These are phyloP conservation scores for Caenorhabditis zanzibari DNA, from an alignment of 2,888 invertebrate species.

Conservation along the genomic window DNA sequence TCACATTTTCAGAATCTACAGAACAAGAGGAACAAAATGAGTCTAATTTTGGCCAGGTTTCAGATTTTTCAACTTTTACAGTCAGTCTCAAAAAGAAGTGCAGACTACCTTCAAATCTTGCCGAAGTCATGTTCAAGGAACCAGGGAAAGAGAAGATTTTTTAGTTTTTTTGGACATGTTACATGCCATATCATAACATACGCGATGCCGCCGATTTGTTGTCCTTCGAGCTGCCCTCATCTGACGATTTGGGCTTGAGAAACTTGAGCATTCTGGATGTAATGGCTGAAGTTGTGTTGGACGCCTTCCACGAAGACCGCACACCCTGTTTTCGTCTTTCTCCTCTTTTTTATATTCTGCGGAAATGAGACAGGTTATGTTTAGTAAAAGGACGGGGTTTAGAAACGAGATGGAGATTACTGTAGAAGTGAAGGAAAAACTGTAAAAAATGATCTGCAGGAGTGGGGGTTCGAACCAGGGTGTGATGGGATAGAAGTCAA, in stretches of 20 bases:
- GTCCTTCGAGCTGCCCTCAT: slow-evolving; percentile 75
- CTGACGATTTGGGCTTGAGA: slow-evolving; percentile 76
- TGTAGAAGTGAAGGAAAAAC: neutral
- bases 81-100: no score
- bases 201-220: slow-evolving; percentile 73
- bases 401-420: neutral
- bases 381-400: neutral
- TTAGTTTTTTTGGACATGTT: slow-evolving; percentile 10
- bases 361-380: neutral
- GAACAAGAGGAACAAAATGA: no score
- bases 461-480: neutral
- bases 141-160: neutral
- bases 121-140: no score
- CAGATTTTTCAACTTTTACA: no score
- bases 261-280: slow-evolving; percentile 77
- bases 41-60: no score
- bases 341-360: neutral
- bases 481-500: neutral
- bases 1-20: no score
- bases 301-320: slow-evolving; percentile 19
- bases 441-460: neutral
- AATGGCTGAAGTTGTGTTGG: slow-evolving; percentile 14
- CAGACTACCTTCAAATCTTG: neutral
- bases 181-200: slow-evolving; percentile 52
- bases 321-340: no score